A percentile compares a stretch with the other conserved stretches of the same genome.
Conservation (phyloP, 2,113 vertebrate species). For the Gambusia holbrooki region DNA sequence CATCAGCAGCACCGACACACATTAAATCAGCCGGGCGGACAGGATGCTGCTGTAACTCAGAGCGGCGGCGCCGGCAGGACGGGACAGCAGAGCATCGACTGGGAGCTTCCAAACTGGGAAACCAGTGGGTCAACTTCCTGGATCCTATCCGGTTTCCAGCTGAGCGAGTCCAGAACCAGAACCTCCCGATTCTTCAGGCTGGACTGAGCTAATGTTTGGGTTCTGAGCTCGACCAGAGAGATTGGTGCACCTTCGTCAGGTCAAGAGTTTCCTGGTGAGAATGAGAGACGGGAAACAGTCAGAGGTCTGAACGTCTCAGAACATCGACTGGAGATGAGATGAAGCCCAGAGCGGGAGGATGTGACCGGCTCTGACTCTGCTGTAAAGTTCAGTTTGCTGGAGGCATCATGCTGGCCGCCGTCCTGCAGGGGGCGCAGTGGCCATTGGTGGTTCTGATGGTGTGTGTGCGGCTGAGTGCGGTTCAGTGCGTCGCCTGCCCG, state of each 20-base stretch:
- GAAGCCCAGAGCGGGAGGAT: constrained; percentile 8
- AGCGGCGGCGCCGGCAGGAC: background rate
- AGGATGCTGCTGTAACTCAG: constrained; percentile 31
- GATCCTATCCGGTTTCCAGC: background rate
- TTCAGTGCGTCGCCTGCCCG: constrained; percentile 64
- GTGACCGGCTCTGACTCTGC: constrained; percentile 5
- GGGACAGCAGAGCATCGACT: background rate
- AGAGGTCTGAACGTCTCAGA: background rate
- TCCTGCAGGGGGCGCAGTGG: constrained; percentile 36
- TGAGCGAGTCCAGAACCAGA: background rate
- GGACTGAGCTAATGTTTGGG: background rate
- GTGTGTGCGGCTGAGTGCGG: constrained; percentile 34
- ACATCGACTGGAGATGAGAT: background rate
- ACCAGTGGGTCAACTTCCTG: background rate
- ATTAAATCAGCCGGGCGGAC: constrained; percentile 23
- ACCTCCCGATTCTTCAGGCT: background rate
- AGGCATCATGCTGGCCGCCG: constrained; percentile 43
- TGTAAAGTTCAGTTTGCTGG: background rate
- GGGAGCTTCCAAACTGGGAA: background rate
- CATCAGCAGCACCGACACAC: background rate
- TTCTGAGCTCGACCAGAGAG: too few relatives aligned
- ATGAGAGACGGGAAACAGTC: background rate
- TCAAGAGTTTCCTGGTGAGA: background rate
- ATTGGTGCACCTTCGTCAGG: too few relatives aligned
- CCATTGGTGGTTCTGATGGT: constrained; percentile 19